Evolutionary conservation across 2,113 vertebrate species (phyloP), one percentile per base, ranked within the genome.

Genomic region (Cebus imitator): DNA sequence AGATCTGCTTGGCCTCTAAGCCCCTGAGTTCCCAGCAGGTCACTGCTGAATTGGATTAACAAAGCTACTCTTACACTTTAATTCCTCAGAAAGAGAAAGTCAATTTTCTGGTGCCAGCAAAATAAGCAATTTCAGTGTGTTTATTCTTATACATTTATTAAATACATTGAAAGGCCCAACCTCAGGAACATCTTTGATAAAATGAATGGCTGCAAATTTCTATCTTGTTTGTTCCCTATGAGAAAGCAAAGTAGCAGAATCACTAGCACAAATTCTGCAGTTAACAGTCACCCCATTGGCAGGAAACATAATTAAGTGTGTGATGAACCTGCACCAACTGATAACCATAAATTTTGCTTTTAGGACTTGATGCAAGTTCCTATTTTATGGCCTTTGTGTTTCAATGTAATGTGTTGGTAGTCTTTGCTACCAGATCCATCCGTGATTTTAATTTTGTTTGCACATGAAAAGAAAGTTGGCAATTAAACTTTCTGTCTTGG

Each of bases 21-120:
- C 76, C 72, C 96, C 95, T 90, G 91, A 98, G 96, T 98, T 98
- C 95, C 92, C 37, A 73, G 87, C 61, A 97, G 98, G 98, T 98
- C 98, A 98, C 81, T 90, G 95, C 10, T 98, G 92, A 98, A 97
- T 70, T 95, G 45, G 87, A 97, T 98, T 98, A 98, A 93, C 91
- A 95, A 95, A 95, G 85, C 92, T 80, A 93, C 73, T 97, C 84
- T 78, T 86, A 27, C 43, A 84, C 61, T 81, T 96, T 83, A 68
- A 78, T 93, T 91, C 64, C 87, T 17, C 61, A 76, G 80, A 64
- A 91, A 97, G 66, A 90, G 61, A 90, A 94, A 73, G 35, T 87
- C 37, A 83, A 40, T 86, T 78, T 94, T 48, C 48, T 72, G n/a
- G 66, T 96, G 32, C 30, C 92, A 48, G 50, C 57, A 93, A 81